Percentiles rank a stretch among this genome's conserved stretches.
phyloP scores from a whole-genome alignment of 2,797 vertebrate species.

The Artibeus lituratus region DNA sequence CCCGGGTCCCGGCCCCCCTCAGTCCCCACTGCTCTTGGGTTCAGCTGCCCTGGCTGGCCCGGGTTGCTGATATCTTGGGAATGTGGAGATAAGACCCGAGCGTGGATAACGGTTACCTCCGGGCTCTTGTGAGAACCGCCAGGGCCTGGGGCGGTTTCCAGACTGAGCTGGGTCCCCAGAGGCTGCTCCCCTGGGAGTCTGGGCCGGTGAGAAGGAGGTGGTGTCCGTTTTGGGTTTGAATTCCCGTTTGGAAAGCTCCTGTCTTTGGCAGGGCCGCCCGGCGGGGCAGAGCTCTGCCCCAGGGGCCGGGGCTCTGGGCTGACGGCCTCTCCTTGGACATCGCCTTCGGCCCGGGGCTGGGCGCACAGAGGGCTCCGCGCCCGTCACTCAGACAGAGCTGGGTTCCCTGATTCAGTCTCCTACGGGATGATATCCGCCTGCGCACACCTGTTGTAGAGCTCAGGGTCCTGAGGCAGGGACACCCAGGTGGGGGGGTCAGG shows the following conservation, averaged over 20 bases:
- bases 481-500: accelerated
- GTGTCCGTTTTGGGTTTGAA: neutral
- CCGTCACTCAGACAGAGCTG: accelerated
- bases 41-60: accelerated
- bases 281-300: neutral
- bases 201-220: neutral
- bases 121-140: neutral
- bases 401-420: neutral
- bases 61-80: neutral
- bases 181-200: neutral
- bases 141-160: neutral
- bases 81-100: neutral
- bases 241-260: neutral
- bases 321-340: accelerated
- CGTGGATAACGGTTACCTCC: neutral
- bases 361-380: neutral
- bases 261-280: neutral
- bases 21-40: accelerated
- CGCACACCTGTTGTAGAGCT: accelerated
- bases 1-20: accelerated
- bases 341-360: neutral
- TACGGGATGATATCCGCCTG: accelerated
- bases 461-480: accelerated
- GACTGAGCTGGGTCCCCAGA: neutral
- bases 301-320: neutral